Evolutionary conservation across 2,888 invertebrate species (phyloP).

Genomic region (Barypeithes pellucidus): DNA sequence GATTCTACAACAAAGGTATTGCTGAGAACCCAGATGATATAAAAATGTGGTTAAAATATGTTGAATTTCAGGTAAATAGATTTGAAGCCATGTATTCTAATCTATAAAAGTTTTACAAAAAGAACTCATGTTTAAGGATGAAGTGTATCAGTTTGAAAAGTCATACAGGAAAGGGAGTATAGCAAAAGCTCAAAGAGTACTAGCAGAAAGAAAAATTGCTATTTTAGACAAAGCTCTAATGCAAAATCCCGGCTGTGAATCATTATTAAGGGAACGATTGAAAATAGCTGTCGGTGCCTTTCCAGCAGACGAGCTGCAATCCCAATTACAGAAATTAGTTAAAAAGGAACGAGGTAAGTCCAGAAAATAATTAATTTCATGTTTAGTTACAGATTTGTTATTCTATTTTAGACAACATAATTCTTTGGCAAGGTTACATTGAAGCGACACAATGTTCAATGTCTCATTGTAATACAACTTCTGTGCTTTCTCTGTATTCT

Average conservation of each 20-base stretch:
- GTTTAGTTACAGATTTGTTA: background rate
- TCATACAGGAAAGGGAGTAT: slow-evolving; percentile 67
- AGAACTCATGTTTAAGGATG: slow-evolving; percentile 62
- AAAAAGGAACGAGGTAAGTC: slow-evolving; percentile 70
- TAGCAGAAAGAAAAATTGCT: slow-evolving; percentile 75
- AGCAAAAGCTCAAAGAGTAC: slow-evolving; percentile 69
- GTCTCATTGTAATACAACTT: slow-evolving; percentile 76
- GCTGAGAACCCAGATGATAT: slow-evolving; percentile 73
- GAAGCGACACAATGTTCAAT: slow-evolving; percentile 74
- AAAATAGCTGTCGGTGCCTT: slow-evolving; percentile 71
- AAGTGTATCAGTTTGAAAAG: slow-evolving; percentile 70
- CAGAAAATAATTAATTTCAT: background rate
- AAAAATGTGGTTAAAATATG: slow-evolving; percentile 76
- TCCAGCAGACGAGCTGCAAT: slow-evolving; percentile 76
- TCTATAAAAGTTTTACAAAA: background rate
- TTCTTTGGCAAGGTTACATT: slow-evolving; percentile 73
- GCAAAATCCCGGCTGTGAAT: slow-evolving; percentile 73
- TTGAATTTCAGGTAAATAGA: slow-evolving; percentile 71
- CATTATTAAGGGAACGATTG: slow-evolving; percentile 72
- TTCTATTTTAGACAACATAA: slow-evolving; percentile 62
- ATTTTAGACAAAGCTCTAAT: slow-evolving; percentile 77
- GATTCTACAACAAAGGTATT: slow-evolving; percentile 73
- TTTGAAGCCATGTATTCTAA: background rate
- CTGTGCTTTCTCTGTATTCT: slow-evolving; percentile 75
- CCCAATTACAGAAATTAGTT: slow-evolving; percentile 70